Conservation (phyloP, 2,797 vertebrate species). For the Sebastes wilsoni region DNA sequence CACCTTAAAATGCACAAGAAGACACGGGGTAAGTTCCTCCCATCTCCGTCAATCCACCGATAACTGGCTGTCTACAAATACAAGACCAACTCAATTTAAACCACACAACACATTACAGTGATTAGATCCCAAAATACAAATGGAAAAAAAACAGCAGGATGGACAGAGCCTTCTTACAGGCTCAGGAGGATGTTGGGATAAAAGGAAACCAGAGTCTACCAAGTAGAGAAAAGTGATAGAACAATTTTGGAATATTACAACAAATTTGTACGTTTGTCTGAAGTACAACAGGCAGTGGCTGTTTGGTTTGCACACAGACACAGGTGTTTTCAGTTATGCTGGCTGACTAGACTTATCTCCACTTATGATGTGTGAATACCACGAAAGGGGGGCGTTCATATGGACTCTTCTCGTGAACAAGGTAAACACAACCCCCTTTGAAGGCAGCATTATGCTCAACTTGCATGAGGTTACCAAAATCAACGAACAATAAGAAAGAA, state of each 20-base stretch:
- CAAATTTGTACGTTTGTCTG: neutral
- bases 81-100: neutral
- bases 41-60: neutral
- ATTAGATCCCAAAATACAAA: neutral
- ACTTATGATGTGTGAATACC: no score
- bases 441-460: no score
- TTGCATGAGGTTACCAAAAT: neutral
- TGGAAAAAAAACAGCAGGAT: neutral
- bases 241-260: neutral
- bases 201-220: neutral
- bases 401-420: no score
- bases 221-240: neutral
- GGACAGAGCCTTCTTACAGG: neutral
- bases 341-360: neutral
- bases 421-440: no score
- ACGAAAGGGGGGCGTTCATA: no score
- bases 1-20: conserved; percentile 11
- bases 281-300: neutral
- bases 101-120: neutral
- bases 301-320: neutral
- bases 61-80: neutral
- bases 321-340: neutral
- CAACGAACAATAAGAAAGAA: neutral
- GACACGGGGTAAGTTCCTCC: neutral
- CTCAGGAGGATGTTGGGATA: neutral